Conservation (phyloP, 2,113 vertebrate genomes). For the Microcebus lehilahytsara region DNA sequence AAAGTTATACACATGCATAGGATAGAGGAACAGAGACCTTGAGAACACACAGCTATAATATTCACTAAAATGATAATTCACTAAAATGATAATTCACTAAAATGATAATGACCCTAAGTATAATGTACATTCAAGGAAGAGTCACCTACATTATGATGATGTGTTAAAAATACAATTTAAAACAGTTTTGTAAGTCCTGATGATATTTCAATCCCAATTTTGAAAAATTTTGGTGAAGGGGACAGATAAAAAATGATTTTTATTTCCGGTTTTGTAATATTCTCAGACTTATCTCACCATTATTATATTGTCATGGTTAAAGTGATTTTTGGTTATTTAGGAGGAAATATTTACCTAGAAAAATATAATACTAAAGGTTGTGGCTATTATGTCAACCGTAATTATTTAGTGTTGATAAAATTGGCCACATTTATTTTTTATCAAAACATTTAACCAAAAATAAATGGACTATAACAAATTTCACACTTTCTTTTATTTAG, state of each 20-base stretch:
- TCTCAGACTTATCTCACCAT: not conserved
- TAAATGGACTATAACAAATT: not conserved
- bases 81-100: too few species aligned
- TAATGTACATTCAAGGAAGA: not conserved
- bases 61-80: not conserved
- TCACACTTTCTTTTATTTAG: constrained; percentile 1
- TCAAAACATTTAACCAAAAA: constrained; percentile 53
- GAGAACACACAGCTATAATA: not conserved
- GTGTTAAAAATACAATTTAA: not conserved
- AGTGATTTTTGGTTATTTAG: constrained; percentile 31
- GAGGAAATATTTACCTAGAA: constrained; percentile 44
- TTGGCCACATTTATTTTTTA: constrained; percentile 38
- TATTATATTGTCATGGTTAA: constrained; percentile 32
- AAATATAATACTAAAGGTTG: constrained; percentile 13
- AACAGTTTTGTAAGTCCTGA: not conserved
- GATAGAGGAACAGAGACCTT: not conserved
- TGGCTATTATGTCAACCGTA: constrained; percentile 34
- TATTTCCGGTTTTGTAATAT: constrained; percentile 18
- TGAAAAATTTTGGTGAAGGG: constrained; percentile 38
- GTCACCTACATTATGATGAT: not conserved
- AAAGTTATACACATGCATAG: not conserved
- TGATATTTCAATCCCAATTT: not conserved
- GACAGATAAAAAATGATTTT: not conserved
- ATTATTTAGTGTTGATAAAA: constrained; percentile 44
- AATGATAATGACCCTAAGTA: not conserved